Percentiles rank a stretch among this genome's conserved stretches.
Conservation (phyloP, 64 coral and sea anemone genomes). For the Montipora sp. region DNA sequence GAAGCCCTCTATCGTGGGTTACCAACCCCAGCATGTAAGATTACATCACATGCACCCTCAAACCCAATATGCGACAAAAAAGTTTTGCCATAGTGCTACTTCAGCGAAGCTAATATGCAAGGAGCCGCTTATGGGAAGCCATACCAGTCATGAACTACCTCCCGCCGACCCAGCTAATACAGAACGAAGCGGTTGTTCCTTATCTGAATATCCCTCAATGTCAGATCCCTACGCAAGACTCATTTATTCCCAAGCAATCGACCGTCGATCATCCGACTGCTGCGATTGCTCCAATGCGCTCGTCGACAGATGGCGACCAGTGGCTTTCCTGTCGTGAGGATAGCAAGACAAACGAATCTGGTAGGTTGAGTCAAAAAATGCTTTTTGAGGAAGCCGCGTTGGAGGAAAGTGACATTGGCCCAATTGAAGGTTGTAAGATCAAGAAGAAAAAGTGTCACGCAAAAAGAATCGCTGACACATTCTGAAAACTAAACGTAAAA, state of each 20-base stretch:
- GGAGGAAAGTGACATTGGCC: too few species aligned
- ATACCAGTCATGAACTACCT: not conserved
- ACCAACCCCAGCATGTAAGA: not conserved
- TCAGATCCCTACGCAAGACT: not conserved
- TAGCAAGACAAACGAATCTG: not conserved
- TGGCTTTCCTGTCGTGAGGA: not conserved
- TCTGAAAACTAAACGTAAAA: too few species aligned
- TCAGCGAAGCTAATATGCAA: not conserved
- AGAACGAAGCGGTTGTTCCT: slow-evolving; percentile 9
- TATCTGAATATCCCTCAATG: not conserved
- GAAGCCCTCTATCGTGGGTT: not conserved
- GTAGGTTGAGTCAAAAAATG: not conserved
- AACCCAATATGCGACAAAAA: not conserved
- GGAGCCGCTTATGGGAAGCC: not conserved
- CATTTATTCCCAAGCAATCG: not conserved
- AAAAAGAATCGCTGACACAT: too few species aligned
- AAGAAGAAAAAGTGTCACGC: too few species aligned
- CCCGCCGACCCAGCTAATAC: not conserved
- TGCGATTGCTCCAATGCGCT: slow-evolving; percentile 36
- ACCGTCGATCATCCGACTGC: slow-evolving; percentile 2
- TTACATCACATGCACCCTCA: not conserved
- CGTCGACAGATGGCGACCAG: not conserved
- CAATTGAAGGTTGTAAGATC: too few species aligned
- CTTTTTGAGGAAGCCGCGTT: not conserved
- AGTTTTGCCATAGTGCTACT: not conserved